phyloP scores from a whole-genome alignment of 2,797 vertebrate genomes.

The Chelmon rostratus region DNA sequence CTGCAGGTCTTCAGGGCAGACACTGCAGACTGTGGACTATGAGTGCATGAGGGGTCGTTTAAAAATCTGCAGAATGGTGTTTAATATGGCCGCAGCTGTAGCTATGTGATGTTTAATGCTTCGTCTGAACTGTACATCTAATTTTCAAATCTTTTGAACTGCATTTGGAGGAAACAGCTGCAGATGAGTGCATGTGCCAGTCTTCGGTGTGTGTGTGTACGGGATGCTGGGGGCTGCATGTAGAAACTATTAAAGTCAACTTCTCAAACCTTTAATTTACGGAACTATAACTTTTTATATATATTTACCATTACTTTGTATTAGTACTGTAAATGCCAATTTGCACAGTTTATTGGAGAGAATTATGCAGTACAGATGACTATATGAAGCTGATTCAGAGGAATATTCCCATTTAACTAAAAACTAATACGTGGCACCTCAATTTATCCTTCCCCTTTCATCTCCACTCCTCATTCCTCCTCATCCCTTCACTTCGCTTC shows the following conservation, averaged over 20 bases:
- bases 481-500: conserved; percentile 10
- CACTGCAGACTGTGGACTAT: neutral
- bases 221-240: neutral
- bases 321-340: neutral
- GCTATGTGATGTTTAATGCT: conserved; percentile 21
- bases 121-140: conserved; percentile 23
- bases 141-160: conserved; percentile 43
- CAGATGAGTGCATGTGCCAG: conserved; percentile 26
- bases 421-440: too few relatives aligned
- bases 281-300: neutral
- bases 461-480: conserved; percentile 12
- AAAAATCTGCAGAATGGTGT: conserved; percentile 19
- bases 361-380: neutral
- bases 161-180: conserved; percentile 52
- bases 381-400: neutral
- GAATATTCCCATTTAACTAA: neutral
- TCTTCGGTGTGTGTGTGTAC: conserved; percentile 9
- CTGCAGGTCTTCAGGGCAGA: conserved; percentile 9
- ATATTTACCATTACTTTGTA: neutral
- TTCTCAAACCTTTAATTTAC: neutral
- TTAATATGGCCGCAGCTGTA: conserved; percentile 41
- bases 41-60: neutral
- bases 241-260: neutral
- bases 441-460: conserved; percentile 14
- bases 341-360: neutral